Evolutionary conservation across 2,888 invertebrate species (phyloP), one percentile per base, ranked within the genome.

Genomic region (Andrena trimmerana): DNA sequence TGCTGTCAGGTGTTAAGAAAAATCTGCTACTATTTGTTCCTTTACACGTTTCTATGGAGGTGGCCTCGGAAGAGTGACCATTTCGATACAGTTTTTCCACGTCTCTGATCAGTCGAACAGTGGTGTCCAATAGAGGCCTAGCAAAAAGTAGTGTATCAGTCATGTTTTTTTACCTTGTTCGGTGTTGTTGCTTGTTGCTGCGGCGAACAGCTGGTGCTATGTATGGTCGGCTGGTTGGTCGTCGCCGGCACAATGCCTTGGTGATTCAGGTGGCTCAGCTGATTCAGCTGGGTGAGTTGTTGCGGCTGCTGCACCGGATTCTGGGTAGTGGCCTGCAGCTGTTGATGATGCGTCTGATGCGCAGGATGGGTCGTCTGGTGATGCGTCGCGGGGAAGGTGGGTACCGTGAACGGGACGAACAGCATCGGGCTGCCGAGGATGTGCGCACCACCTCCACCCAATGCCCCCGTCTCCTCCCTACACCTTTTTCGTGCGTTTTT

Each of bases 401-500:
- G 94, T 90, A 94, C 94, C 93, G 94, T 92, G 90, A 94, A 93
- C 92, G 94, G 94, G 90, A 94, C 93, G 94, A 94, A 94, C 93
- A 94, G 93, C 94, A 94, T 94, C 92, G 94, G 94, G 92, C 94
- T 92, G 94, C 94, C 93, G 93, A 94, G 94, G 92, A 94, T 94
- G 92, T 93, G 94, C 92, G 94, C 93, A 92, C 92, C 93, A 94
- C 94, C 93, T 93, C 94, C 94, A 94, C 94, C 94, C 94, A 93
- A 93, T 93, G 93, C 93, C 92, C 93, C 94, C 92, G 93, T 93
- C 92, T 94, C 94, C 93, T 94, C 94, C 94, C 94, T 94, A 94
- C 94, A 94, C 94, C 94, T 94, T 90, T 89, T 89, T 88, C 79
- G 89, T 86, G 84, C 85, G 89, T 88, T 89, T 89, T 89, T 88